Conservation (phyloP, 2,113 vertebrate species). For the Tympanuchus pallidicinctus region DNA sequence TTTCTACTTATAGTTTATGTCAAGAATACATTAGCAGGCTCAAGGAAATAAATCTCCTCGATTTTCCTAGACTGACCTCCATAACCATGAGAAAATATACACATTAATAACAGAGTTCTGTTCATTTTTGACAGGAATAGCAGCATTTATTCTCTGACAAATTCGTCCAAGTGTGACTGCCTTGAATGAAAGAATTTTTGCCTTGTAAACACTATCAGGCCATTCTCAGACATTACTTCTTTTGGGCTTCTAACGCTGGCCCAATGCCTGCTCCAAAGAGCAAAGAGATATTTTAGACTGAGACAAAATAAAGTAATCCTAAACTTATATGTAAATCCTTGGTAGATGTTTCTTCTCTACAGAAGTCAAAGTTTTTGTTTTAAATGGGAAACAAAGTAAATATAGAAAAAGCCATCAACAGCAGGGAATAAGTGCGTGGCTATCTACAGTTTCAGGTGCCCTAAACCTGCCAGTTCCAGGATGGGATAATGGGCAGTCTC, state of each 20-base stretch:
- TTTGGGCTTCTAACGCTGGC: background rate
- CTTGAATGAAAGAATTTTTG: background rate
- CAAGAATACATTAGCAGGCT: background rate
- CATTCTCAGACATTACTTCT: background rate
- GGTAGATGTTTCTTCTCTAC: background rate
- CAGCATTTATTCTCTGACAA: background rate
- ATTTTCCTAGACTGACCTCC: background rate
- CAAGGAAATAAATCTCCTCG: background rate
- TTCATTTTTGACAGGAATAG: background rate
- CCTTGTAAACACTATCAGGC: background rate
- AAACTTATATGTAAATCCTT: background rate
- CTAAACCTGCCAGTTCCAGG: background rate
- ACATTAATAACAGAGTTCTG: background rate
- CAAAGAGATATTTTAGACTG: background rate
- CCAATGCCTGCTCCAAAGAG: background rate
- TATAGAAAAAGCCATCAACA: background rate
- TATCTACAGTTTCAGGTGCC: background rate
- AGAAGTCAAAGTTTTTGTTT: background rate
- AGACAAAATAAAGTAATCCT: background rate
- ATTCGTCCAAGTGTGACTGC: background rate
- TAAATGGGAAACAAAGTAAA: background rate
- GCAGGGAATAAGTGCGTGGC: background rate
- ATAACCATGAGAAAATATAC: background rate
- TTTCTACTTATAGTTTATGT: background rate
- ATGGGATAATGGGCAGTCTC: accelerated